Percentiles rank a stretch among this genome's conserved stretches.
Conservation (phyloP, 2,113 vertebrate species). For the Axis porcinus region DNA sequence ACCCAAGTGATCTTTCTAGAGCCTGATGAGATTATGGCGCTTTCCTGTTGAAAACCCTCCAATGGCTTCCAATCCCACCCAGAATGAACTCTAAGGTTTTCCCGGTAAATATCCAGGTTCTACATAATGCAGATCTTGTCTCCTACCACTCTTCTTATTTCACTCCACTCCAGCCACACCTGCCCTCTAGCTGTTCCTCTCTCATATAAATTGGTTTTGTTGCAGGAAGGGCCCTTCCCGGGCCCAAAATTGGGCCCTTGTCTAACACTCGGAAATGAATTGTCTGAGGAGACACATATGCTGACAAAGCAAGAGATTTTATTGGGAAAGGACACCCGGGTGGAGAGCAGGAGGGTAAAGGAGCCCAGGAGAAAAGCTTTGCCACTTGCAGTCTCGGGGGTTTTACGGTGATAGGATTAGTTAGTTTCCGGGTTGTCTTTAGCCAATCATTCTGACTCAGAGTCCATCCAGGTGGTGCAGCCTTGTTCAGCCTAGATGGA, state of each 20-base stretch:
- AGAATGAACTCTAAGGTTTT: background rate
- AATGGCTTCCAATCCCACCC: background rate
- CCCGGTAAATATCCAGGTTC: background rate
- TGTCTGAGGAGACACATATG: background rate
- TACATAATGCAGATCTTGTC: background rate
- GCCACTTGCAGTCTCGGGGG: background rate
- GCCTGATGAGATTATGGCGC: background rate
- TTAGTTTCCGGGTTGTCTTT: background rate
- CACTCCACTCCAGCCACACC: background rate
- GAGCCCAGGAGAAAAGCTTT: background rate
- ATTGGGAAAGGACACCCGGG: background rate
- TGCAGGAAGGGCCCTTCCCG: background rate
- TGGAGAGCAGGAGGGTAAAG: background rate
- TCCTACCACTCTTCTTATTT: background rate
- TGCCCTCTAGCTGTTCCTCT: background rate
- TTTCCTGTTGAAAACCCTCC: slow-evolving; percentile 24
- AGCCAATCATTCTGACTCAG: background rate
- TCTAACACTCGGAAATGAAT: background rate
- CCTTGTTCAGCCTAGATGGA: background rate
- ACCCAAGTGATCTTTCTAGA: background rate
- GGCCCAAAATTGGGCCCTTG: background rate
- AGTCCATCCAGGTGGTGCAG: background rate
- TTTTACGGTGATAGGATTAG: background rate
- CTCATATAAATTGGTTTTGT: background rate
- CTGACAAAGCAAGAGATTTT: background rate